A percentile compares a stretch with the other conserved stretches of the same genome.
phyloP scores from a whole-genome alignment of 2,888 invertebrate species.

The Danaus chrysippus region DNA sequence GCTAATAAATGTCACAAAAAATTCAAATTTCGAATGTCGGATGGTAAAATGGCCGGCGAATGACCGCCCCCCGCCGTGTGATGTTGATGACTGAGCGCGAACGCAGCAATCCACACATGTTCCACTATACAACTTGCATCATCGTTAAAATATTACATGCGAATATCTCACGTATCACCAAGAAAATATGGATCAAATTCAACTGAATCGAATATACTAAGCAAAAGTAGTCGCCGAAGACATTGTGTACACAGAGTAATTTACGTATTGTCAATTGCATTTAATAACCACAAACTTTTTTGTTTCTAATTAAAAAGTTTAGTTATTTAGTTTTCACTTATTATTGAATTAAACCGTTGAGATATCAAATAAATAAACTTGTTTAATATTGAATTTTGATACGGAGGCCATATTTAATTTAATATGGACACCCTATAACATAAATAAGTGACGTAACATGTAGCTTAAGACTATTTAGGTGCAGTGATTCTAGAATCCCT shows the following conservation, averaged over 20 bases:
- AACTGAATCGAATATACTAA: background rate
- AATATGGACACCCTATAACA: too few species aligned
- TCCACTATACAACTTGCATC: slow-evolving; percentile 5
- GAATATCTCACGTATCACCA: background rate
- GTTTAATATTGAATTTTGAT: too few species aligned
- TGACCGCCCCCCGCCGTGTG: slow-evolving; percentile 47
- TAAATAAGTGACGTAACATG: too few species aligned
- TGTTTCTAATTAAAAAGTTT: too few species aligned
- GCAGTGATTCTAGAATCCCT: too few species aligned
- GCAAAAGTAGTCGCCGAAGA: background rate
- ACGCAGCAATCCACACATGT: slow-evolving; percentile 35
- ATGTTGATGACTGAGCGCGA: slow-evolving; percentile 60
- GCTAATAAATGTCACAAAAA: slow-evolving; percentile 29
- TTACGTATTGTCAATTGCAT: slow-evolving; percentile 15
- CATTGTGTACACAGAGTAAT: slow-evolving; percentile 1
- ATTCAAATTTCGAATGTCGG: slow-evolving; percentile 22
- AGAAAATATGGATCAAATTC: background rate
- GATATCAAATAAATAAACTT: too few species aligned
- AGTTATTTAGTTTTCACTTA: too few species aligned
- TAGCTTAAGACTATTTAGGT: too few species aligned
- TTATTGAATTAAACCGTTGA: too few species aligned
- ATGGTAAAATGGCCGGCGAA: slow-evolving; percentile 47
- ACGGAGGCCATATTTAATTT: too few species aligned
- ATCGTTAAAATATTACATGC: background rate
- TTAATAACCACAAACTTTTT: too few species aligned